phyloP scores from a whole-genome alignment of 1,140 invertebrate species.

The Trichonephila clavipes region DNA sequence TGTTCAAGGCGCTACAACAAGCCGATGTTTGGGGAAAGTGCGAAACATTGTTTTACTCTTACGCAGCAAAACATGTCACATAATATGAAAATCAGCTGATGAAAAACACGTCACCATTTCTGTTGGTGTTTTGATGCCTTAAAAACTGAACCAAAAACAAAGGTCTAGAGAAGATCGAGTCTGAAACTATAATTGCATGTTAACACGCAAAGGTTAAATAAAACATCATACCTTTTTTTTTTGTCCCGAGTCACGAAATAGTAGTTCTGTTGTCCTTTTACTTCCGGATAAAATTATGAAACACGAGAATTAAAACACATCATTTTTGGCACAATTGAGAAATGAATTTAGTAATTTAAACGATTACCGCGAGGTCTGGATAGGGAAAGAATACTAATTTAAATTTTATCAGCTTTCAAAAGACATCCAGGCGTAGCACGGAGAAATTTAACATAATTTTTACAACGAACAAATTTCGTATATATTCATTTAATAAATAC shows the following conservation, averaged over 20 bases:
- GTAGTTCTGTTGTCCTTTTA: not conserved
- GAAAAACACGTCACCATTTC: not conserved
- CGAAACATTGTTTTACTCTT: not conserved
- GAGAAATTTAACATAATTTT: too few relatives aligned
- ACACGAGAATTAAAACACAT: not conserved
- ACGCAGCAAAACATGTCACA: not conserved
- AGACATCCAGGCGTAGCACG: too few relatives aligned
- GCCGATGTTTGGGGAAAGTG: too few relatives aligned
- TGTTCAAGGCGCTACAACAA: not conserved
- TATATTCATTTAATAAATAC: too few relatives aligned
- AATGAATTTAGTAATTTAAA: too few relatives aligned
- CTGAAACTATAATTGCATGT: not conserved
- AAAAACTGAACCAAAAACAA: not conserved
- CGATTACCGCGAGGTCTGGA: too few relatives aligned
- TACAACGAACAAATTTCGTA: too few relatives aligned
- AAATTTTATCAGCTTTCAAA: not conserved
- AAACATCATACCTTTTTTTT: not conserved
- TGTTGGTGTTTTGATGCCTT: not conserved
- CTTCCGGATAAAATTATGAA: conserved; percentile 2
- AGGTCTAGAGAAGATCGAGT: not conserved
- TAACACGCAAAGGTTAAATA: not conserved
- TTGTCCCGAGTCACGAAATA: not conserved
- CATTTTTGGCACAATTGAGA: not conserved
- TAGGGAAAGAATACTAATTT: too few relatives aligned
- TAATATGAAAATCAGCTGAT: not conserved